These are phyloP conservation scores for Thermophis baileyi DNA, from an alignment of 2,113 vertebrate genomes.

Conservation along the genomic window DNA sequence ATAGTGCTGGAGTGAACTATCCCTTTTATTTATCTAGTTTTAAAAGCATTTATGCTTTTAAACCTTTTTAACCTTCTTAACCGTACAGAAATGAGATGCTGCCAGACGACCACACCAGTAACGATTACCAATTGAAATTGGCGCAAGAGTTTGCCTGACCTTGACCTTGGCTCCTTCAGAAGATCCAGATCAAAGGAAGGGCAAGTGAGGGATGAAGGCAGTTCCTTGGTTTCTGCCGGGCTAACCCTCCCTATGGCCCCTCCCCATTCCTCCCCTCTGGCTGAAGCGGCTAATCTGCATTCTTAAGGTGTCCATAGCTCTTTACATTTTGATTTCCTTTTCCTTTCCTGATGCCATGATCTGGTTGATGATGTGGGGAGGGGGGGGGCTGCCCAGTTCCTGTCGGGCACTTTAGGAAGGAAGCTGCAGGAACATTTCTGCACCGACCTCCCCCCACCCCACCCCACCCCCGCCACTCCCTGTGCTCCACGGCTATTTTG, in stretches of 20 bases:
- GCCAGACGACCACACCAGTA: background rate
- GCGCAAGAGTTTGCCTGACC: background rate
- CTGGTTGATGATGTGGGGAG: background rate
- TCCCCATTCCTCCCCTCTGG: background rate
- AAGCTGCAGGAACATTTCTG: too few relatives aligned
- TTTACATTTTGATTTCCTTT: background rate
- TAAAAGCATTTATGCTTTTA: background rate
- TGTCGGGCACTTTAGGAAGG: background rate
- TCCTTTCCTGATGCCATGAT: background rate
- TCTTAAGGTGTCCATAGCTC: background rate
- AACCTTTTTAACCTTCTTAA: background rate
- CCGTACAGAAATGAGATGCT: background rate
- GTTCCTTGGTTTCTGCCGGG: background rate
- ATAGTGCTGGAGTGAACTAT: background rate
- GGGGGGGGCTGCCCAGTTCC: background rate
- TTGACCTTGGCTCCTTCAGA: background rate
- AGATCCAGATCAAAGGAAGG: background rate
- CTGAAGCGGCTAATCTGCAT: background rate
- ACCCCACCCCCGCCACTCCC: too few relatives aligned
- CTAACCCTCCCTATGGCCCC: background rate
- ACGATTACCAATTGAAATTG: background rate
- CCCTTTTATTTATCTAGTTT: background rate
- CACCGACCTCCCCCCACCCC: too few relatives aligned
- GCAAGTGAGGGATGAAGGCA: background rate
- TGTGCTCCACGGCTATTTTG: background rate